Conservation (phyloP, 2,797 vertebrate species). For the Poeciliopsis infans region DNA sequence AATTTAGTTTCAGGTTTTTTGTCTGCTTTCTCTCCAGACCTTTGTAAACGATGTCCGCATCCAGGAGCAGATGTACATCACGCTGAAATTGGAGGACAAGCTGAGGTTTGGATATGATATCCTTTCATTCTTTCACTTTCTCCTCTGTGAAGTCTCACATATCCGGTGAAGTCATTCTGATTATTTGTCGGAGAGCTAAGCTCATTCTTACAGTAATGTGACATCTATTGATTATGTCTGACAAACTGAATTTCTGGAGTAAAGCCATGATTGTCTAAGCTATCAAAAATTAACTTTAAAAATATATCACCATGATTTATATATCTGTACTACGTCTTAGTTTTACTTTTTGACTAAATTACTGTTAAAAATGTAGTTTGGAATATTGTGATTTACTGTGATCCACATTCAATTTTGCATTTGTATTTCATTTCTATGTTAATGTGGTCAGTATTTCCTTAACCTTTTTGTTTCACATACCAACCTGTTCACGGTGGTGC, state of each 20-base stretch:
- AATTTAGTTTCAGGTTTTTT: neutral
- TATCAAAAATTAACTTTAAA: neutral
- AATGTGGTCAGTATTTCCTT: conserved; percentile 77
- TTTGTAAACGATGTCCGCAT: conserved; percentile 98
- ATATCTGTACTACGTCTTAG: neutral
- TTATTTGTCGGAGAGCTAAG: neutral
- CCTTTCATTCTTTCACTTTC: conserved; percentile 78
- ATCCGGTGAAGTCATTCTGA: neutral
- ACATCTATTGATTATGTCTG: neutral
- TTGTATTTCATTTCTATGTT: neutral
- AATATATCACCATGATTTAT: neutral
- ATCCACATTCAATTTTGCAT: neutral
- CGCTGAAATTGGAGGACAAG: conserved; percentile 96
- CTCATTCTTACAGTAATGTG: neutral
- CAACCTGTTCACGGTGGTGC: conserved; percentile 96
- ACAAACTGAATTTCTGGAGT: neutral
- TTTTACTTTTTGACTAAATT: neutral
- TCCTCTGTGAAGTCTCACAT: neutral
- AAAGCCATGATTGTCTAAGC: neutral
- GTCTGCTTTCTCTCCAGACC: conserved; percentile 80
- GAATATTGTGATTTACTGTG: neutral
- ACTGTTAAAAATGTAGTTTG: neutral
- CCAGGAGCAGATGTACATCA: conserved; percentile 98
- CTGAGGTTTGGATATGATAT: conserved; percentile 99
- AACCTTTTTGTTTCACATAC: conserved; percentile 88